Evolutionary conservation across 2,797 vertebrate genomes (phyloP).

Genomic region (Aphelocoma californica): DNA sequence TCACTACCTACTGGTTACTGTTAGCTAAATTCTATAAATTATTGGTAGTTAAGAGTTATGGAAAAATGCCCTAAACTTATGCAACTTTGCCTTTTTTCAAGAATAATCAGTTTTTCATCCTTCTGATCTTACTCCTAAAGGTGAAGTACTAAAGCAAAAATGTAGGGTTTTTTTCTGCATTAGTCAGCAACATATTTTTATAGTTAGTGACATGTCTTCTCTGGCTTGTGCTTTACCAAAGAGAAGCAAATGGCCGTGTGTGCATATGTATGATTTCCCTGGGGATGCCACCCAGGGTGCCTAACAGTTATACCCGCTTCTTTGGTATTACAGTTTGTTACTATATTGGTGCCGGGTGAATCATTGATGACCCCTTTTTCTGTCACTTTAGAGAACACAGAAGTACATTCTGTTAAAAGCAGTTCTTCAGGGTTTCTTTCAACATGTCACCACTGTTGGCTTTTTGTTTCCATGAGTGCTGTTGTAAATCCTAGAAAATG

Average conservation of each 20-base stretch:
- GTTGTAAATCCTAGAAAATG: not conserved
- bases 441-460: not conserved
- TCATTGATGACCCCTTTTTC: not conserved
- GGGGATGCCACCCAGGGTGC: not conserved
- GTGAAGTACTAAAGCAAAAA: not conserved
- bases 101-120: not conserved
- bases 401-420: not conserved
- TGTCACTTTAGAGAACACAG: not conserved
- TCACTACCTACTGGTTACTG: not conserved
- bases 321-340: not conserved
- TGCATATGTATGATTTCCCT: not conserved
- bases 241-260: not conserved
- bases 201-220: not conserved
- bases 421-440: not conserved
- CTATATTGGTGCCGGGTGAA: not conserved
- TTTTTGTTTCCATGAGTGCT: not conserved
- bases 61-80: not conserved
- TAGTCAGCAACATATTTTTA: not conserved
- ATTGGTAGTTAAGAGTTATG: not conserved
- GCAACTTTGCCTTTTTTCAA: not conserved
- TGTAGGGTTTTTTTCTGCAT: fast-evolving
- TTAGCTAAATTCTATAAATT: not conserved
- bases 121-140: not conserved
- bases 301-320: not conserved
- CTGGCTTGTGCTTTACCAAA: not conserved